Evolutionary conservation across 92 coral and sea anemone species (phyloP).

Genomic region (Porites rus): DNA sequence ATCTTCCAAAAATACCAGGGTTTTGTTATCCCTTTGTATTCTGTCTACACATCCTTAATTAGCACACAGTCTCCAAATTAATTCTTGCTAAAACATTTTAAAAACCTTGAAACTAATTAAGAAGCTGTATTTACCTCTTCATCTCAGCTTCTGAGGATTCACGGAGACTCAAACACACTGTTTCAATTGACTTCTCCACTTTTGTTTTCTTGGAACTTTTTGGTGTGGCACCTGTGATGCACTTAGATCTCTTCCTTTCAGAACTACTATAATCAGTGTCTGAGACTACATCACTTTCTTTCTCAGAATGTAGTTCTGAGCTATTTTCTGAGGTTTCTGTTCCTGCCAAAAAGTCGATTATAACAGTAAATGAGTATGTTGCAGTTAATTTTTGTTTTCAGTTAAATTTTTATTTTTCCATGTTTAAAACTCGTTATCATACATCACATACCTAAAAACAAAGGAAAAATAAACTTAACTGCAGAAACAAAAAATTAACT

Average conservation of each 20-base stretch:
- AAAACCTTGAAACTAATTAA: conserved; percentile 25
- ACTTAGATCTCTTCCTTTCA: conserved; percentile 14
- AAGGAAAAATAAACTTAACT: too few species aligned
- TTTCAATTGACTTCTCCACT: conserved; percentile 3
- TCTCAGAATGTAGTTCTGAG: conserved; percentile 12
- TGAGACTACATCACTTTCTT: conserved; percentile 12
- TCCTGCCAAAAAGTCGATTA: neutral
- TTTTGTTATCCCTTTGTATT: too few species aligned
- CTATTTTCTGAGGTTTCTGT: conserved; percentile 10
- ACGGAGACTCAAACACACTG: conserved; percentile 5
- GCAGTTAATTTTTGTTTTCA: too few species aligned
- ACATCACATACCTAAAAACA: too few species aligned
- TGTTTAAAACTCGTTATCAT: too few species aligned
- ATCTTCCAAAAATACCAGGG: too few species aligned
- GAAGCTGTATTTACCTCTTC: conserved; percentile 38
- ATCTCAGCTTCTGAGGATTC: conserved; percentile 13
- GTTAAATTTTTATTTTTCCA: too few species aligned
- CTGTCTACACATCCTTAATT: too few species aligned
- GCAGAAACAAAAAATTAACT: conserved; percentile 2
- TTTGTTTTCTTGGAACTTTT: conserved; percentile 16
- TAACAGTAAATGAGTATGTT: too few species aligned
- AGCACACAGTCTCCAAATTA: too few species aligned
- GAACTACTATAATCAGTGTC: conserved; percentile 5
- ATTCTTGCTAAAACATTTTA: conserved; percentile 2
- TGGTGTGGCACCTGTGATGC: conserved; percentile 22